Conservation (phyloP, 1,140 invertebrate genomes). For the Potamilus streckersoni region DNA sequence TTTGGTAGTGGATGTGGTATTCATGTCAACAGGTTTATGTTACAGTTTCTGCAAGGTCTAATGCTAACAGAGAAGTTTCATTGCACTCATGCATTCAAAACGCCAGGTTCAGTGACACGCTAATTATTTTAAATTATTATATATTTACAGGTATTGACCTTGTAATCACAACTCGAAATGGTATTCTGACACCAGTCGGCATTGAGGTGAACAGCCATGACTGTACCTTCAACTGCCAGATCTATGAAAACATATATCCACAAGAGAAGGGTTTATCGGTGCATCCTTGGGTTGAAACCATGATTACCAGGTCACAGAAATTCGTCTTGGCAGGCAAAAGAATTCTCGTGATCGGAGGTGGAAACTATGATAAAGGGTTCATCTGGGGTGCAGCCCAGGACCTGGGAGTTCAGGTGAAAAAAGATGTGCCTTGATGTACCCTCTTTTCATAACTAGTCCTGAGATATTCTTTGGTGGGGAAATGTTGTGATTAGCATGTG, state of each 20-base stretch:
- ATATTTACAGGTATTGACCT: conserved; percentile 39
- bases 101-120: no score
- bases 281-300: conserved; percentile 28
- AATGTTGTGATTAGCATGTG: no score
- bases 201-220: conserved; percentile 49
- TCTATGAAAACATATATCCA: conserved; percentile 34
- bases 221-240: conserved; percentile 46
- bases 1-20: no score
- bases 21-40: no score
- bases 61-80: no score
- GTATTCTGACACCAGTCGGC: conserved; percentile 17
- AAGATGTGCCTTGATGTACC: no score
- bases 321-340: conserved; percentile 31
- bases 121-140: neutral
- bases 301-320: conserved; percentile 30
- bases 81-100: no score
- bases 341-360: conserved; percentile 37
- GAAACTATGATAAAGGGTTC: conserved; percentile 31
- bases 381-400: conserved; percentile 30
- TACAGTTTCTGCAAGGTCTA: no score
- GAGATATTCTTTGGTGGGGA: no score
- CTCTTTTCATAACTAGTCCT: no score
- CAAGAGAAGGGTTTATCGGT: conserved; percentile 16
- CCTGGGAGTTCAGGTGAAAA: conserved; percentile 41
- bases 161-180: conserved; percentile 24